Conservation (phyloP, 2,113 vertebrate genomes). For the Trichechus manatus region DNA sequence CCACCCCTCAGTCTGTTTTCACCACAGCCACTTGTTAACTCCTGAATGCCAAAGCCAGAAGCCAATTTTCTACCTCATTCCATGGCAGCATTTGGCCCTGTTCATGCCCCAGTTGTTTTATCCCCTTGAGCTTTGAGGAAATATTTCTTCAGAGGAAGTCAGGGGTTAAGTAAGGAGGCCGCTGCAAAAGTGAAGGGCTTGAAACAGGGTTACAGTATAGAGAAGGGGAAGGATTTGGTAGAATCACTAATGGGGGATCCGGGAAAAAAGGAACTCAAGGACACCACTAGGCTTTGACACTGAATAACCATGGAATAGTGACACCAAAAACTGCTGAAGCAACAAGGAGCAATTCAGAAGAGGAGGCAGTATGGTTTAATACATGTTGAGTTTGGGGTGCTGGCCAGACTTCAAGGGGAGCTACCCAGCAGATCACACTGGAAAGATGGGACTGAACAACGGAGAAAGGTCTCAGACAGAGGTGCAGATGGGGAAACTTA, state of each 20-base stretch:
- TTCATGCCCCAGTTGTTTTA: no score
- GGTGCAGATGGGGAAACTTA: background rate
- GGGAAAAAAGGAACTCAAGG: background rate
- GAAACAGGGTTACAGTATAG: background rate
- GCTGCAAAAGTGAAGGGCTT: background rate
- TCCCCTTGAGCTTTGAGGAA: background rate
- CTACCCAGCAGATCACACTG: accelerated
- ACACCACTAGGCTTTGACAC: background rate
- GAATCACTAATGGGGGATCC: accelerated
- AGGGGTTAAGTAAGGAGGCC: background rate
- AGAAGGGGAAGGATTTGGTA: background rate
- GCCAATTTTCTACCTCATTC: background rate
- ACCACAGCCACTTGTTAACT: background rate
- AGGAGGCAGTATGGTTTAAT: no score
- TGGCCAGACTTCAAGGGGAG: background rate
- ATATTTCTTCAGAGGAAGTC: background rate
- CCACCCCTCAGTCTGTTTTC: background rate
- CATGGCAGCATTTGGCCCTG: background rate
- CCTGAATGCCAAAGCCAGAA: background rate
- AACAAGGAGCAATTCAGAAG: background rate
- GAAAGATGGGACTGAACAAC: background rate
- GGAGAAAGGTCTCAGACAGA: background rate
- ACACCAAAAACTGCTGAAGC: accelerated
- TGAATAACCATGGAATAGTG: background rate
- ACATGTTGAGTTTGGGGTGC: background rate